Conservation (phyloP, 1,140 invertebrate genomes). For the Holcopasites calliopsidis region DNA sequence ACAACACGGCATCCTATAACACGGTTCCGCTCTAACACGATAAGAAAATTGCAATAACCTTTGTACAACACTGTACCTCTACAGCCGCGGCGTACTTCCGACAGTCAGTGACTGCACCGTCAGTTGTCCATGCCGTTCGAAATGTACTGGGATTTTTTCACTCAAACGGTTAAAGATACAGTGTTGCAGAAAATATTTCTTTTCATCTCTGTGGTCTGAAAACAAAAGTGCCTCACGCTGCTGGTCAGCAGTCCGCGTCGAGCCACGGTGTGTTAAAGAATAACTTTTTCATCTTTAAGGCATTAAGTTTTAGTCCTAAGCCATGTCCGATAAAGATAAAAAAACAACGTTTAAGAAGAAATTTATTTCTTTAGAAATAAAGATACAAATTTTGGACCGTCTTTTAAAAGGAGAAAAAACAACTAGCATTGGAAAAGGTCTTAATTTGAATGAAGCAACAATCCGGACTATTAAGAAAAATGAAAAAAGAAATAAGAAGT, state of each 20-base stretch:
- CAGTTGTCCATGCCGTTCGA: too few species aligned
- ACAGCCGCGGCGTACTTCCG: too few species aligned
- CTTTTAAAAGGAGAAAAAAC: constrained; percentile 31
- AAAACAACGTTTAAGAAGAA: neutral
- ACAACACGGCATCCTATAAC: neutral
- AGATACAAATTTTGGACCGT: neutral
- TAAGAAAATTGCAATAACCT: neutral
- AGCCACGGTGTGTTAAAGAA: constrained; percentile 14
- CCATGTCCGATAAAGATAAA: constrained; percentile 24
- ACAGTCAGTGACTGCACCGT: too few species aligned
- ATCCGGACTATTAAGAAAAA: constrained; percentile 28
- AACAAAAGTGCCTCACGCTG: neutral
- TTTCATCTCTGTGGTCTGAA: too few species aligned
- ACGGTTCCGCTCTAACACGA: neutral
- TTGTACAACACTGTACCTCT: neutral
- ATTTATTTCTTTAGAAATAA: neutral
- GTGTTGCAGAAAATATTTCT: too few species aligned
- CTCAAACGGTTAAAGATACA: too few species aligned
- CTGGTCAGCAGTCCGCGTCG: constrained; percentile 8
- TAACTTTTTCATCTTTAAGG: constrained; percentile 17
- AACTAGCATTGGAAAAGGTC: constrained; percentile 22
- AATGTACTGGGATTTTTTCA: too few species aligned
- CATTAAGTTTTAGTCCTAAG: constrained; percentile 20
- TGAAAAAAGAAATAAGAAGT: constrained; percentile 33
- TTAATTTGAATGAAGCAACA: constrained; percentile 34